Evolutionary conservation across 1,140 invertebrate genomes (phyloP).

Genomic region (Araneus ventricosus): DNA sequence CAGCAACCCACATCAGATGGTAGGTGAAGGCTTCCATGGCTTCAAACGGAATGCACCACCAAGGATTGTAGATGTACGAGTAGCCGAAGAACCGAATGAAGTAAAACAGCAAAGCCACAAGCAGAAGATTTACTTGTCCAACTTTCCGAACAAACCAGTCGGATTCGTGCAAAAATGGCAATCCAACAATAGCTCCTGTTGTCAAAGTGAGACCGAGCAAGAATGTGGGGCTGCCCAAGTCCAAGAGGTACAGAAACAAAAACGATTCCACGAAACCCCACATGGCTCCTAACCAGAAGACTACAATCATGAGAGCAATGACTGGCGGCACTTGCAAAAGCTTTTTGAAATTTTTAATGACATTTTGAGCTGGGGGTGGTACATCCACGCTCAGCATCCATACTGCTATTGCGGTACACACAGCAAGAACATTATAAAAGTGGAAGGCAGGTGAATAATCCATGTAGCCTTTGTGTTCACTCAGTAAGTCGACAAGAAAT

Average conservation of each 20-base stretch:
- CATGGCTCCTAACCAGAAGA: constrained; percentile 87
- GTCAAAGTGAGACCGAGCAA: constrained; percentile 92
- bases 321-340: constrained; percentile 88
- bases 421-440: constrained; percentile 87
- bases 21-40: constrained; percentile 91
- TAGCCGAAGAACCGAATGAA: constrained; percentile 89
- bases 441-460: constrained; percentile 88
- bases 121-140: constrained; percentile 91
- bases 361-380: constrained; percentile 86
- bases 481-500: constrained; percentile 86
- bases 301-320: constrained; percentile 86
- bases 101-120: constrained; percentile 89
- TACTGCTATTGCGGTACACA: constrained; percentile 85
- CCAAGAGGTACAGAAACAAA: constrained; percentile 91
- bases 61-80: constrained; percentile 89
- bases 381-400: constrained; percentile 88
- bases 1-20: constrained; percentile 89
- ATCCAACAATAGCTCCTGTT: constrained; percentile 87
- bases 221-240: constrained; percentile 88
- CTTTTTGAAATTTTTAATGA: constrained; percentile 86
- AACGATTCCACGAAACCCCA: constrained; percentile 93
- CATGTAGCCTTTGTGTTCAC: constrained; percentile 80
- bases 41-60: constrained; percentile 90
- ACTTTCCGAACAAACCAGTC: constrained; percentile 88
- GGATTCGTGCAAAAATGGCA: constrained; percentile 88